These are phyloP conservation scores for Myotis daubentonii DNA, from an alignment of 2,797 vertebrate species.

Conservation along the genomic window DNA sequence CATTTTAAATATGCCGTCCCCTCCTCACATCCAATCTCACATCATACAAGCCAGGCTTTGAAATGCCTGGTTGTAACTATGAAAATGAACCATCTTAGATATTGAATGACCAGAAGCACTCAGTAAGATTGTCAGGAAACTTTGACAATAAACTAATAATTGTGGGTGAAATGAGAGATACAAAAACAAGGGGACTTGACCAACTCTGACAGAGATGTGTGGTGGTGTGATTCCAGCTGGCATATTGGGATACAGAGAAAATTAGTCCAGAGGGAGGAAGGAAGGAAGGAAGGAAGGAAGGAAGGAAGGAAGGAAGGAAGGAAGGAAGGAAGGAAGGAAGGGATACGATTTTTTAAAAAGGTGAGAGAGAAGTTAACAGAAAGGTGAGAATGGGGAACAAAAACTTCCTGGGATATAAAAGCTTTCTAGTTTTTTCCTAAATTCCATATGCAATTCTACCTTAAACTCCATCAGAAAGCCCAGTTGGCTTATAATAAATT, in stretches of 20 bases:
- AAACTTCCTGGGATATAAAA: neutral
- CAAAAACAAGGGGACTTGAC: neutral
- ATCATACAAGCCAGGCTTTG: neutral
- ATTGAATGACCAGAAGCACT: neutral
- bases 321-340: neutral
- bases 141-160: neutral
- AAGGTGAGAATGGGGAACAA: neutral
- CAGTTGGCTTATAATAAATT: neutral
- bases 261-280: neutral
- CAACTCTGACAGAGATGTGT: neutral
- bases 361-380: neutral
- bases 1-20: neutral
- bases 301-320: too few relatives aligned
- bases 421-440: neutral
- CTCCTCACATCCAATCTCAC: neutral
- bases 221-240: neutral
- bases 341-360: neutral
- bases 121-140: neutral
- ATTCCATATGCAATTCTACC: neutral
- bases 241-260: neutral
- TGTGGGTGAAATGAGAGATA: neutral
- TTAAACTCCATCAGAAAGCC: neutral
- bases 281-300: neutral
- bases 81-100: neutral
- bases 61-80: neutral